Evolutionary conservation across 2,888 invertebrate species (phyloP), one percentile per base, ranked within the genome.

Genomic region (Ophion costatus): DNA sequence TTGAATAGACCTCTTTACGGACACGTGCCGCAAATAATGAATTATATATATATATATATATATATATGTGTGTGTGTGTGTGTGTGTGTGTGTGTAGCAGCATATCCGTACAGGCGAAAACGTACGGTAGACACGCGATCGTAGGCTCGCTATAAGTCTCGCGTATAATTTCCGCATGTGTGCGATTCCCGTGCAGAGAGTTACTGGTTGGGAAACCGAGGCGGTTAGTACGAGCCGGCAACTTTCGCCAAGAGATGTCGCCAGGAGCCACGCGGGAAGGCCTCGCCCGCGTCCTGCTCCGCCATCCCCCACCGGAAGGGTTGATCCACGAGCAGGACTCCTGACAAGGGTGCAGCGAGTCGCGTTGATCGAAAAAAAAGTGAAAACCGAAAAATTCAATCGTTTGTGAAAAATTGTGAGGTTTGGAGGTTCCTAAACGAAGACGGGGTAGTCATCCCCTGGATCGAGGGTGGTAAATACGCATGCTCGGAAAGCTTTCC

Each of bases 171-270:
- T 80, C 77, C 66, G 59, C 45, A 51, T 63, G 45, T 14, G 51
- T 17, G 51, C 51, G 51, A 14, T 14, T 51, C 71, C 75, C 67
- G 70, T 29, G 81, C 73, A 29, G 73, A 57, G 77, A 59, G 74
- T 61, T 71, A 45, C 75, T 75, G 67, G 71, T 75, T 59, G 77
- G 78, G 69, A 83, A 85, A 81, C 69, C 57, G 56, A 64, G 69
- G 67, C 22, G 74, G 20, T 63, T 7, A 6, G 51, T 51, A 69
- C 63, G 63, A 70, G 61, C 75, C 78, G 56, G 69, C 24, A 51
- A 61, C 85, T 80, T 80, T 83, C 80, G 59, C 83, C 78, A n/a
- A 81, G 67, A 85, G 85, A 85, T 85, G 85, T 70, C 85, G 85
- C 83, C 83, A 85, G 83, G 11, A 5, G 59, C 4, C 38, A 51